Evolutionary conservation across 2,888 invertebrate species (phyloP), one percentile per base, ranked within the genome.

Genomic region (Apodemia zela): DNA sequence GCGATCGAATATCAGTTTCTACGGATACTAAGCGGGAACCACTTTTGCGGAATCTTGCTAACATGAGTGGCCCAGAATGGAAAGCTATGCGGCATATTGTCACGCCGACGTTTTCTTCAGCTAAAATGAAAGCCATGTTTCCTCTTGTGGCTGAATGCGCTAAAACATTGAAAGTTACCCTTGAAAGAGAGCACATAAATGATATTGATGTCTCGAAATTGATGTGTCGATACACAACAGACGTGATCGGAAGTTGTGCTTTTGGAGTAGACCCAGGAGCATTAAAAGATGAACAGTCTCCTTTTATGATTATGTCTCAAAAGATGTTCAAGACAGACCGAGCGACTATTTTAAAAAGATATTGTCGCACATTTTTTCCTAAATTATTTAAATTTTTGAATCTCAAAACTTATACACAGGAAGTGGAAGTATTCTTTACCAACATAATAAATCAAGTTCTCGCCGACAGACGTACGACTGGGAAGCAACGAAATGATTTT

Each of bases 41-140:
- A 1, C 72, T 91, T 60, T 79, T 90, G 17, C 81, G 89, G 8
- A 92, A 92, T 70, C 73, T 92, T 69, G 84, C 87, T 1, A 89
- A 90, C 66, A 89, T 91, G 89, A 85, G 87, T 51, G 90, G 91
- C n/a, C 67, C 80, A 4, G 90, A 90, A 68, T 92, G 92, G 92
- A 89, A 82, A 71, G 79, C 83, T 33, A 89, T 92, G 88, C 75
- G 91, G 61, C 85, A 87, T 38, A 87, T 89, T 64, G 84, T 92
- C 15, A 85, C 88, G 7, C 90, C 91, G 13, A 84, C 89, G n/a
- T 92, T 92, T 70, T 89, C 92, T 5, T 85, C 90, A 13, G 90
- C 86, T 33, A 92, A 92, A 72, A 90, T 91, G 88, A 92, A 89
- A 69, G 90, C 85, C 5, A 92, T 92, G 92, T 92, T 92, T 69